Conservation (phyloP, 2,888 invertebrate species). For the Andrena praecox region DNA sequence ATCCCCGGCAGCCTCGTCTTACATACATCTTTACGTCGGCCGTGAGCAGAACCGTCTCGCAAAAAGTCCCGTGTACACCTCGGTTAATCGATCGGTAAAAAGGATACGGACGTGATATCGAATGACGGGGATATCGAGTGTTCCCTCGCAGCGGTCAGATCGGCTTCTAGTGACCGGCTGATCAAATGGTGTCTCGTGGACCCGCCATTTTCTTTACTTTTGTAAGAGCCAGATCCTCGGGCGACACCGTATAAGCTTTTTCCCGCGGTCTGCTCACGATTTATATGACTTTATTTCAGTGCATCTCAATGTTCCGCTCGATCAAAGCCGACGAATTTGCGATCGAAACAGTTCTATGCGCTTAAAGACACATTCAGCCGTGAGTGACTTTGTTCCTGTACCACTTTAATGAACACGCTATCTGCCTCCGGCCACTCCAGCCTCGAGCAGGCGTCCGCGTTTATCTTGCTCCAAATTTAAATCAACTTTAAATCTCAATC, state of each 20-base stretch:
- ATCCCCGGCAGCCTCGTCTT: constrained; percentile 49
- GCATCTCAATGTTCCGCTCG: background rate
- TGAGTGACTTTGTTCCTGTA: constrained; percentile 11
- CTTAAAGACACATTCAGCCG: background rate
- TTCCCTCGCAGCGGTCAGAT: constrained; percentile 55
- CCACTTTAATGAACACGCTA: constrained; percentile 32
- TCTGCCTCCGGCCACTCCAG: constrained; percentile 14
- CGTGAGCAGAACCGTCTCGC: constrained; percentile 23
- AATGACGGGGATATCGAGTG: constrained; percentile 67
- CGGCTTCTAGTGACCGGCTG: constrained; percentile 29
- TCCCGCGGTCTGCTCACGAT: too few species aligned
- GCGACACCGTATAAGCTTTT: background rate
- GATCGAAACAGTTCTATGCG: background rate
- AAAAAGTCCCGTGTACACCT: constrained; percentile 53
- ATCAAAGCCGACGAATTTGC: background rate
- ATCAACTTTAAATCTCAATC: constrained; percentile 39
- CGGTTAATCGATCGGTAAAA: constrained; percentile 77
- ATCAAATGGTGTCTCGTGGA: constrained; percentile 18
- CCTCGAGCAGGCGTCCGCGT: background rate
- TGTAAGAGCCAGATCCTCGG: background rate
- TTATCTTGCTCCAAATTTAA: constrained; percentile 46
- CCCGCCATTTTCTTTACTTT: constrained; percentile 25
- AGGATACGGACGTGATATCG: constrained; percentile 68
- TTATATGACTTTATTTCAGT: constrained; percentile 6
- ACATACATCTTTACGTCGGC: constrained; percentile 28